Percentiles rank a stretch among this genome's conserved stretches.
Conservation (phyloP, 2,888 invertebrate species). For the Andrena dorsata region DNA sequence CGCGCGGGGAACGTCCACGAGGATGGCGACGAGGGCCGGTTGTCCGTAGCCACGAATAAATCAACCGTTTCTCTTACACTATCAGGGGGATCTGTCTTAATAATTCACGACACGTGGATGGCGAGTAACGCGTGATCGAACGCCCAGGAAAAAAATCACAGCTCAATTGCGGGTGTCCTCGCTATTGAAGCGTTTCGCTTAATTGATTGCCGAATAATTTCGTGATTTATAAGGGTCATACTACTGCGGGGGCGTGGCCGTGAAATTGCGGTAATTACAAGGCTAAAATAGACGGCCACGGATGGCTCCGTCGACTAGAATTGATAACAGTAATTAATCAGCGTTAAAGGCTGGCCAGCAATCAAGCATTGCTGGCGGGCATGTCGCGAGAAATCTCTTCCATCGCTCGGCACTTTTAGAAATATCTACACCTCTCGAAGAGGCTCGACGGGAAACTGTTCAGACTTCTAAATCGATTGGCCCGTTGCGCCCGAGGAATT, state of each 20-base stretch:
- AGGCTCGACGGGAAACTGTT: not conserved
- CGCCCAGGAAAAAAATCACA: not conserved
- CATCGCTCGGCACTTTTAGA: not conserved
- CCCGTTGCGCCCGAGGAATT: not conserved
- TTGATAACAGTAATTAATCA: slow-evolving; percentile 43
- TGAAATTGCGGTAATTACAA: slow-evolving; percentile 27
- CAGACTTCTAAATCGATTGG: not conserved
- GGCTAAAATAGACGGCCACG: not conserved
- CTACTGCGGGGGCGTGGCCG: not conserved
- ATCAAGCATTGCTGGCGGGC: slow-evolving; percentile 7
- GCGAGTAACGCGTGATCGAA: slow-evolving; percentile 2
- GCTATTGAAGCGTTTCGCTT: no score
- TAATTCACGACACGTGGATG: not conserved
- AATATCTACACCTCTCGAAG: not conserved
- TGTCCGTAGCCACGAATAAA: slow-evolving; percentile 1
- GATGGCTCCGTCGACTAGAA: not conserved
- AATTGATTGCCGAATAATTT: slow-evolving; percentile 24
- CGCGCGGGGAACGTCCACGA: not conserved
- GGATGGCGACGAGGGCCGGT: not conserved
- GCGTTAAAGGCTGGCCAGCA: slow-evolving; percentile 11
- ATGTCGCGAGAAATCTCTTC: slow-evolving; percentile 11
- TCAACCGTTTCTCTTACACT: not conserved
- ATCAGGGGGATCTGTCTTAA: not conserved
- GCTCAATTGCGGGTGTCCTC: not conserved
- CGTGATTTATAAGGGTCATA: not conserved